Evolutionary conservation across 2,888 invertebrate genomes (phyloP), one percentile per base, ranked within the genome.

Genomic region (Neoascia interrupta): DNA sequence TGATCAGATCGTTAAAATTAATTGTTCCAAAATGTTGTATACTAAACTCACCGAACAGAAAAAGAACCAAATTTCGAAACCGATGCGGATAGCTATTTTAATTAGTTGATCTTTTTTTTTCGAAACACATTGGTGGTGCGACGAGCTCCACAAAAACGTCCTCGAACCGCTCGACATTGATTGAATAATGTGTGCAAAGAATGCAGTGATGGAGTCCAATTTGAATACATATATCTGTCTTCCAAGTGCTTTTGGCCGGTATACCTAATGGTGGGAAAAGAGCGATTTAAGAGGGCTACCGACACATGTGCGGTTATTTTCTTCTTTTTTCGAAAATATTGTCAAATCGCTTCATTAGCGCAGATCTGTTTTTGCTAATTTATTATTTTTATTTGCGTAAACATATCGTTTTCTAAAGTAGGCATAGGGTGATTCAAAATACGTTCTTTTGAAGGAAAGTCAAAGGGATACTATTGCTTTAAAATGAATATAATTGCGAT

Each of bases 1-100:
- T 54, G 72, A 76, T 76, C 64, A 54, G 45, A 66, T 64, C 70
- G 47, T 68, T 66, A 54, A 76, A 60, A 64, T 64, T 64, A 70
- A 76, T 76, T 70, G 73, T 74, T 58, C 26, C 26, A 53, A 56
- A 56, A 47, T 53, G 11, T 23, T 11, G 8, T 18, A 19, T 19
- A 41, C 21, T 1, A 6, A 21, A 51, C 21, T 2, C 6, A 43
- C 41, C 2, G 18, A 61, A 45, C 4, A 53, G 26, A 15, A 11
- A 31, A 36, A 51, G 56, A 75, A 69, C 69, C 43, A 45, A 51
- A 63, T 63, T 41, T n/a, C n/a, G n/a, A n/a, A n/a, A n/a, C n/a
- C n/a, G n/a, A n/a, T n/a, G n/a, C n/a, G n/a, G 41, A 37, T 53
- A 5, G 19, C 26, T 34, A 10, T 31, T 58, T 45, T 45, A 63